Base-by-base conservation (phyloP, 2,888 invertebrate species). In the Pammene aurita region DNA sequence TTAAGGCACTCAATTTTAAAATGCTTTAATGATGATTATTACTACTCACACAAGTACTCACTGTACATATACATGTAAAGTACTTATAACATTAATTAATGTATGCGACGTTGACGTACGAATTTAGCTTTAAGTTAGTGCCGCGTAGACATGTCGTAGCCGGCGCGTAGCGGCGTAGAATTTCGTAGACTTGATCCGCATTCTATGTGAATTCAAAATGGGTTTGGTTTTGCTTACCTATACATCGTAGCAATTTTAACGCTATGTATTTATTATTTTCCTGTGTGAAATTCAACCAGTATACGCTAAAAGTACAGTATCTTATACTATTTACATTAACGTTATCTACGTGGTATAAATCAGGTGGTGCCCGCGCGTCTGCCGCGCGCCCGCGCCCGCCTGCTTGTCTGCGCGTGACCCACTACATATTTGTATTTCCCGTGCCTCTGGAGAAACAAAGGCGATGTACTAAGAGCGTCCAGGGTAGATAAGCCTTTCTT, bases 311-410 rank as follows among this genome's bases (percentile, higher is more conserved):
- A 42, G 34, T 34, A 5, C 26, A 16, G 34, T 63, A 35, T 13
- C 26, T 14, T 26, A 18, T 5, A 44, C 11, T 67, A 61, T 61
- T 66, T 61, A 61, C 67, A 14, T 58, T 66, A 34, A 7, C n/a
- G 34, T 57, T 64, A 64, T 64, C 64, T 38, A 44, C 16, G 13
- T 38, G 52, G 50, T 52, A 74, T 76, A 72, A 73, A 74, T 72
- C 73, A 52, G 64, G 71, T 60, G 80, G 77, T 77, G 79, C 79
- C 79, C 70, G 67, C 14, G 58, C 62, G 80, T 78, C 79, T 78
- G 77, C 66, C 71, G 42, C 63, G 60, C 50, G 63, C 66, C 64
- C 70, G 41, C 61, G 60, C 50, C 65, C 66, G 67, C 60, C 55
- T 63, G 48, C 41, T 18, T 71, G 78, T 80, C 78, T 79, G 74